These are phyloP conservation scores for Mactra quadrangularis DNA, from an alignment of 1,140 invertebrate genomes.

Conservation along the genomic window DNA sequence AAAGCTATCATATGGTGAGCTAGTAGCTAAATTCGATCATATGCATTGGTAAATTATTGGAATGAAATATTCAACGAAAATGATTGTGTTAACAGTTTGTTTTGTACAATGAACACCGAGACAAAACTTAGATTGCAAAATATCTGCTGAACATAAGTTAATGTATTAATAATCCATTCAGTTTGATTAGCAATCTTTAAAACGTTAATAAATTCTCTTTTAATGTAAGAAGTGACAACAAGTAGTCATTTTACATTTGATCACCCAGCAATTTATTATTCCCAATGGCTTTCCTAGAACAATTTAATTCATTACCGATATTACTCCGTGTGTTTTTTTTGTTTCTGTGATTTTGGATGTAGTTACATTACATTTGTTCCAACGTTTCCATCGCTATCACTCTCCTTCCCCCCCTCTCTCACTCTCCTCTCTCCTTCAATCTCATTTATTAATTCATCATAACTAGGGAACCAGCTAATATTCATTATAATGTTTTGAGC, in stretches of 20 bases:
- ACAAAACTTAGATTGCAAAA: too few relatives aligned
- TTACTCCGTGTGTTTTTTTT: slow-evolving; percentile 53
- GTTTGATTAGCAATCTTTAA: slow-evolving; percentile 16
- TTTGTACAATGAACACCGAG: too few relatives aligned
- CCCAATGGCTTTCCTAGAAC: slow-evolving; percentile 10
- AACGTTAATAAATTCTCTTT: slow-evolving; percentile 38
- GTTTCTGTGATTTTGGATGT: slow-evolving; percentile 18
- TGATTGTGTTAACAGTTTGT: too few relatives aligned
- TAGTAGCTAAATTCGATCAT: too few relatives aligned
- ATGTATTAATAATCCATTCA: too few relatives aligned
- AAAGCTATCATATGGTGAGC: too few relatives aligned
- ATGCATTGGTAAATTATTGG: too few relatives aligned
- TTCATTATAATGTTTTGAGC: slow-evolving; percentile 59
- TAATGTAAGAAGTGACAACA: slow-evolving; percentile 3
- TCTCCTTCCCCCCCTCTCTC: too few relatives aligned
- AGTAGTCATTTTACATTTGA: slow-evolving; percentile 31
- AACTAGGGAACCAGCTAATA: slow-evolving; percentile 20
- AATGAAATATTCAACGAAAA: too few relatives aligned
- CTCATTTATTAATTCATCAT: slow-evolving; percentile 56
- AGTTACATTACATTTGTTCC: too few relatives aligned
- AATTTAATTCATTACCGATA: slow-evolving; percentile 18
- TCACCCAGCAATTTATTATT: slow-evolving; percentile 5
- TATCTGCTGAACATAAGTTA: too few relatives aligned
- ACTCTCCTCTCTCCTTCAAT: too few relatives aligned
- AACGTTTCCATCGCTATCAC: background rate